Evolutionary conservation across 2,888 invertebrate species (phyloP).

Genomic region (Prenolepis imparis): DNA sequence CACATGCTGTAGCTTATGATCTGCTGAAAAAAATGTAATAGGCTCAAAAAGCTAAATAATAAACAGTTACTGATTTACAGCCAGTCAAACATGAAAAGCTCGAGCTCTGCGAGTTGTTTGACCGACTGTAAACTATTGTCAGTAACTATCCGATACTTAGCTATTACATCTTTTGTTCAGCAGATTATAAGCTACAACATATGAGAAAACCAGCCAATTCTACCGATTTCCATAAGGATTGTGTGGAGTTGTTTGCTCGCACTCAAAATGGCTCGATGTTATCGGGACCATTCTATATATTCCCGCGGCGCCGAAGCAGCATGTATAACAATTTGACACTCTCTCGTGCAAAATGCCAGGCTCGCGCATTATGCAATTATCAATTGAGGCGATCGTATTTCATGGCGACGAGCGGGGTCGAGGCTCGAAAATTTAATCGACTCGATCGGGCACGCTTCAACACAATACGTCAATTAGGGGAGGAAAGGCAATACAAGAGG

Average conservation of each 20-base stretch:
- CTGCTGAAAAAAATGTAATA: too few species aligned
- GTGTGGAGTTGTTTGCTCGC: background rate
- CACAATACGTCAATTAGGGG: conserved; percentile 51
- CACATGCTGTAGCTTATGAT: too few species aligned
- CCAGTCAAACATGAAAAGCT: too few species aligned
- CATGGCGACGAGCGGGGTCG: conserved; percentile 25
- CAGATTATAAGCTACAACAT: too few species aligned
- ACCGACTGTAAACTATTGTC: too few species aligned
- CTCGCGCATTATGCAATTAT: conserved; percentile 45
- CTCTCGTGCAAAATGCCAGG: conserved; percentile 9
- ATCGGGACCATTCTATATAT: background rate
- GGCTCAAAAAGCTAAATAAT: too few species aligned
- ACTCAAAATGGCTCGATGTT: background rate
- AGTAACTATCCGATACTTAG: too few species aligned
- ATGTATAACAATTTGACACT: background rate
- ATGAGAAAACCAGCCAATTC: too few species aligned
- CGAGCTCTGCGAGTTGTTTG: too few species aligned
- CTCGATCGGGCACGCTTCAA: conserved; percentile 44
- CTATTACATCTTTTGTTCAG: too few species aligned
- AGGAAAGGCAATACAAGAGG: background rate
- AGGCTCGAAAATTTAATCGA: conserved; percentile 48
- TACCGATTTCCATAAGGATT: too few species aligned
- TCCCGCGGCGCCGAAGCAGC: background rate
- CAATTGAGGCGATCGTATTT: conserved; percentile 44
- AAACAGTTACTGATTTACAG: too few species aligned